Evolutionary conservation across 1,140 invertebrate genomes (phyloP).

Genomic region (Trialeurodes vaporariorum): DNA sequence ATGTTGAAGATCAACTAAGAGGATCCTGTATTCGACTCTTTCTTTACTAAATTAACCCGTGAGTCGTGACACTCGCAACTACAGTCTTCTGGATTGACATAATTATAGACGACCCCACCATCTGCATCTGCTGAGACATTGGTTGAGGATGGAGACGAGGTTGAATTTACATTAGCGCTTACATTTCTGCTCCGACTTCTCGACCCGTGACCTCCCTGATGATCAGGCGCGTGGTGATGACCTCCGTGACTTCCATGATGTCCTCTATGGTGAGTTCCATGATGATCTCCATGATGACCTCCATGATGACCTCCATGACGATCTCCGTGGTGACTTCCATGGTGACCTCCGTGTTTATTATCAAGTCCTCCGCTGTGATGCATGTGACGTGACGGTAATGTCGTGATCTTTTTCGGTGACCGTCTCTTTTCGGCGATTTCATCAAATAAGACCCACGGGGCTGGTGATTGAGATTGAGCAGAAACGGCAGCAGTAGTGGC

Average conservation of each 20-base stretch:
- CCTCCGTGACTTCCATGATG: too few relatives aligned
- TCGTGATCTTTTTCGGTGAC: constrained; percentile 64
- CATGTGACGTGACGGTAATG: constrained; percentile 46
- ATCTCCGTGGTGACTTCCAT: too few relatives aligned
- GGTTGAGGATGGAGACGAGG: constrained; percentile 29
- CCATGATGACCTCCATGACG: too few relatives aligned
- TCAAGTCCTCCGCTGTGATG: too few relatives aligned
- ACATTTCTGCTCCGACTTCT: not conserved
- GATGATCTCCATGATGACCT: too few relatives aligned
- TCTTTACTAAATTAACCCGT: not conserved
- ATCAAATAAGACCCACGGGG: constrained; percentile 73
- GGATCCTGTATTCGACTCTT: too few relatives aligned
- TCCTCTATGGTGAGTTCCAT: too few relatives aligned
- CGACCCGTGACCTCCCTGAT: not conserved
- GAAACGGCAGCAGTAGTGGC: constrained; percentile 39
- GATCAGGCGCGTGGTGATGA: too few relatives aligned
- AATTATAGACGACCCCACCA: constrained; percentile 42
- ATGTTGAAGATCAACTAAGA: too few relatives aligned
- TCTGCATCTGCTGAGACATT: constrained; percentile 6
- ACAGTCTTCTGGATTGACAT: constrained; percentile 71
- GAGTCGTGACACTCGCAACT: constrained; percentile 66
- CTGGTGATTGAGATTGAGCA: constrained; percentile 33
- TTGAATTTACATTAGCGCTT: not conserved
- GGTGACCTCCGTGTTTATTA: too few relatives aligned
- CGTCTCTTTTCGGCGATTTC: constrained; percentile 68